A percentile compares a stretch with the other conserved stretches of the same genome.
These are phyloP conservation scores for Parauchenoglanis ngamensis DNA, from an alignment of 2,797 vertebrate species.

Conservation along the genomic window DNA sequence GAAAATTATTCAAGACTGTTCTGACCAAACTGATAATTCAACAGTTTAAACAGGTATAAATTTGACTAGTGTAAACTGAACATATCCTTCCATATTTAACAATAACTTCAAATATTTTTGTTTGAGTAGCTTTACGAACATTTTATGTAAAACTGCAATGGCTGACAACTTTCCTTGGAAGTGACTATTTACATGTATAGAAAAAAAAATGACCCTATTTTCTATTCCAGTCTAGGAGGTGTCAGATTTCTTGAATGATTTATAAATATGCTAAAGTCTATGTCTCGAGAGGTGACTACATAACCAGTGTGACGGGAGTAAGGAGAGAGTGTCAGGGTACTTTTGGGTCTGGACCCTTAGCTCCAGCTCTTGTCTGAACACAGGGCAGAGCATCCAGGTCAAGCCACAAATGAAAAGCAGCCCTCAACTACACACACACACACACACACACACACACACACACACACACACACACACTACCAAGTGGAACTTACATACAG, in stretches of 20 bases:
- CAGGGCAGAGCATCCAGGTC: constrained; percentile 52
- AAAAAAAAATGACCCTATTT: constrained; percentile 39
- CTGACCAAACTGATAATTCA: not conserved
- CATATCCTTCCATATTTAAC: not conserved
- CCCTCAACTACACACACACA: constrained; percentile 24
- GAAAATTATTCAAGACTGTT: not conserved
- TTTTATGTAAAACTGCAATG: not conserved
- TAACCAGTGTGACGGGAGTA: constrained; percentile 40
- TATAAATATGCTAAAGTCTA: constrained; percentile 61
- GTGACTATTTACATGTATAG: constrained; percentile 52
- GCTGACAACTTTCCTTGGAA: not conserved
- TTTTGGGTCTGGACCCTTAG: constrained; percentile 57
- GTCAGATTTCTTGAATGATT: constrained; percentile 62
- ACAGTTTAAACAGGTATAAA: not conserved
- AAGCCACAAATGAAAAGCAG: constrained; percentile 55
- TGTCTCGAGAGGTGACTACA: constrained; percentile 54
- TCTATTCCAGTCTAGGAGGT: constrained; percentile 50
- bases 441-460: constrained; percentile 13
- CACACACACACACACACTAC: constrained; percentile 22
- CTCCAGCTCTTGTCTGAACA: constrained; percentile 61
- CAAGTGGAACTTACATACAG: not conserved
- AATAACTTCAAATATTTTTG: not conserved
- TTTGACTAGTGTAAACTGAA: not conserved
- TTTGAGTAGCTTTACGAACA: not conserved
- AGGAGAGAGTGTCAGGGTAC: constrained; percentile 42